Percentiles rank a stretch among this genome's conserved stretches.
Evolutionary conservation across 1,140 invertebrate genomes (phyloP).

Genomic region (Lordiphosa collinella): DNA sequence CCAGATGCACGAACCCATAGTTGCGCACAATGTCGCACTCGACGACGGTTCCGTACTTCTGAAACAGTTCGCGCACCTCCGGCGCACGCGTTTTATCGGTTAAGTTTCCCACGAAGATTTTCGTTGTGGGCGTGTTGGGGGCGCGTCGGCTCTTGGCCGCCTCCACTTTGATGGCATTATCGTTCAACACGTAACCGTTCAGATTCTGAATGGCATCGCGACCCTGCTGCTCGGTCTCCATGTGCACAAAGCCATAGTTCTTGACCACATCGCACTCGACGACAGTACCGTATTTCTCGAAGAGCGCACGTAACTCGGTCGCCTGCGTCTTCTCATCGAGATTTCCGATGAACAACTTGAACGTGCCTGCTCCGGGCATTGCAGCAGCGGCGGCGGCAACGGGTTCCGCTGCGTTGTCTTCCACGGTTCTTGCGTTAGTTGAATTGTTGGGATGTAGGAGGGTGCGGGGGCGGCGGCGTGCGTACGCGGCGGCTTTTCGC

Average conservation of each 20-base stretch:
- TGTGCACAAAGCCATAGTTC: constrained; percentile 98
- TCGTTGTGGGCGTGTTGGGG: constrained; percentile 91
- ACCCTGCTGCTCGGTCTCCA: constrained; percentile 94
- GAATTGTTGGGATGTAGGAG: constrained; percentile 29
- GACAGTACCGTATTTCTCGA: constrained; percentile 97
- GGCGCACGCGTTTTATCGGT: constrained; percentile 93
- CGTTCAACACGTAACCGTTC: constrained; percentile 92
- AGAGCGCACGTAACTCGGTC: constrained; percentile 91
- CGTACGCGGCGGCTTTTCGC: constrained; percentile 45
- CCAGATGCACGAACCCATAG: constrained; percentile 94
- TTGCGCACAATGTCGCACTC: constrained; percentile 95
- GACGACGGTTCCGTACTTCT: constrained; percentile 92
- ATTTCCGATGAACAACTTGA: constrained; percentile 98
- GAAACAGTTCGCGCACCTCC: constrained; percentile 91
- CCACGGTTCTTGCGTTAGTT: constrained; percentile 62
- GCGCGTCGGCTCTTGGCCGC: constrained; percentile 92
- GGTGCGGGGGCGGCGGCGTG: constrained; percentile 23
- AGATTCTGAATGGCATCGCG: constrained; percentile 94
- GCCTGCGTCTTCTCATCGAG: constrained; percentile 93
- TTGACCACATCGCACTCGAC: constrained; percentile 97
- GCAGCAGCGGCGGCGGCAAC: constrained; percentile 45
- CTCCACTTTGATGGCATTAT: constrained; percentile 94
- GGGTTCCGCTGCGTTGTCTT: constrained; percentile 65
- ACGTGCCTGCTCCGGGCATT: constrained; percentile 93
- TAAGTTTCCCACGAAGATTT: constrained; percentile 94